These are phyloP conservation scores for Sycophaga agraensis DNA, from an alignment of 1,140 invertebrate species.

Conservation along the genomic window DNA sequence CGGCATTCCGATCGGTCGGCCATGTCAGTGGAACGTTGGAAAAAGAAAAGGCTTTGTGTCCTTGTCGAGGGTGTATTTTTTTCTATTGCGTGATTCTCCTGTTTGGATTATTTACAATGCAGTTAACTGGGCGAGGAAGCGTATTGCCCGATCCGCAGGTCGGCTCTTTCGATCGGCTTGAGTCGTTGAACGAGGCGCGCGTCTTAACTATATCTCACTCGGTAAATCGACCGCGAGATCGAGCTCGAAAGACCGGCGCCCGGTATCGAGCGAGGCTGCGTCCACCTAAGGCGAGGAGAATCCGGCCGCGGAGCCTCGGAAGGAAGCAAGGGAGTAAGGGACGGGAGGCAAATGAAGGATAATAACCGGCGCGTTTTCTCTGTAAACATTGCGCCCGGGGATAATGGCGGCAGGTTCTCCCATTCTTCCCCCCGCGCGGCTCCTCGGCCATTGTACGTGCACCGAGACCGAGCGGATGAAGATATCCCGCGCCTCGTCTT, in stretches of 20 bases:
- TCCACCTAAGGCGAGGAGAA: neutral
- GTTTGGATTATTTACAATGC: too few relatives aligned
- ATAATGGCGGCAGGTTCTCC: too few relatives aligned
- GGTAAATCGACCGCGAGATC: neutral
- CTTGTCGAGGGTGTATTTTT: too few relatives aligned
- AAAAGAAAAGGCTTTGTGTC: too few relatives aligned
- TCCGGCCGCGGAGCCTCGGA: neutral
- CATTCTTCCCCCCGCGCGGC: too few relatives aligned
- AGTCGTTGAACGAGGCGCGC: constrained; percentile 8
- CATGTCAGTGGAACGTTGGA: too few relatives aligned
- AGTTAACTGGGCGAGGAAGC: too few relatives aligned
- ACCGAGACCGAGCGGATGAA: constrained; percentile 35
- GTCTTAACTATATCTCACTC: neutral
- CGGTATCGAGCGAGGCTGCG: neutral
- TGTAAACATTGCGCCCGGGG: constrained; percentile 21
- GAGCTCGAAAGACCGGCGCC: neutral
- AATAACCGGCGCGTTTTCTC: constrained; percentile 22
- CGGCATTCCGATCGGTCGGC: too few relatives aligned
- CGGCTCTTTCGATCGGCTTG: constrained; percentile 3
- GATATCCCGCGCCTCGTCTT: constrained; percentile 39
- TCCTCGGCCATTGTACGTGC: too few relatives aligned
- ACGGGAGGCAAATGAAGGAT: constrained; percentile 20
- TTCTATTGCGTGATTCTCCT: too few relatives aligned
- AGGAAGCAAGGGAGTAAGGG: neutral
- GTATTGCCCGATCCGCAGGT: too few relatives aligned